These are phyloP conservation scores for Polydrusus cervinus DNA, from an alignment of 2,888 invertebrate species.

Conservation along the genomic window DNA sequence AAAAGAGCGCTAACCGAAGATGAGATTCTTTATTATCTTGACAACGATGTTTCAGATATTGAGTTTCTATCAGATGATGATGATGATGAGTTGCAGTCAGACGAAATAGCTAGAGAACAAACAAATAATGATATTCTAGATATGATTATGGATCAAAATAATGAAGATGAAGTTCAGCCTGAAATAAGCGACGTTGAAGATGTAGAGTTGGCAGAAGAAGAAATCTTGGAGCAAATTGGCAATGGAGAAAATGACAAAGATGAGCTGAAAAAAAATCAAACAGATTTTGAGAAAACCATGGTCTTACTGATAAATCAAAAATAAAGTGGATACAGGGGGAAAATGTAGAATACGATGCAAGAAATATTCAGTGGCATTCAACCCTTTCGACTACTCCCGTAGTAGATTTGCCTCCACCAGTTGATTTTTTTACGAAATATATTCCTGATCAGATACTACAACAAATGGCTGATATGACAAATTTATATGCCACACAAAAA, in stretches of 20 bases:
- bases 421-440: conserved; percentile 15
- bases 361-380: conserved; percentile 56
- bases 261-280: too few species aligned
- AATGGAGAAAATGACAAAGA: background rate
- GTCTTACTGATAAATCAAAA: background rate
- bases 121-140: conserved; percentile 7
- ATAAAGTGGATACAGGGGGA: conserved; percentile 4
- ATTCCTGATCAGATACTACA: conserved; percentile 17
- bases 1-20: too few species aligned
- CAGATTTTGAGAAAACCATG: too few species aligned
- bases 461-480: conserved; percentile 30
- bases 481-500: conserved; percentile 44
- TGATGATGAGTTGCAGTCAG: conserved; percentile 2
- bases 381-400: conserved; percentile 55
- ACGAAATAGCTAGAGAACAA: conserved; percentile 5
- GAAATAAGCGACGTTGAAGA: conserved; percentile 1
- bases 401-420: conserved; percentile 5
- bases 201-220: conserved; percentile 10
- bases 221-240: conserved; percentile 3
- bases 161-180: conserved; percentile 5
- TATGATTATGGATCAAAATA: conserved; percentile 3
- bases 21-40: too few species aligned
- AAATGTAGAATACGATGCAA: conserved; percentile 4
- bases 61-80: conserved; percentile 2
- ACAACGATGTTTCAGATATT: background rate